A percentile compares a stretch with the other conserved stretches of the same genome.
Evolutionary conservation across 2,888 invertebrate genomes (phyloP).

Genomic region (Perdita meconis): DNA sequence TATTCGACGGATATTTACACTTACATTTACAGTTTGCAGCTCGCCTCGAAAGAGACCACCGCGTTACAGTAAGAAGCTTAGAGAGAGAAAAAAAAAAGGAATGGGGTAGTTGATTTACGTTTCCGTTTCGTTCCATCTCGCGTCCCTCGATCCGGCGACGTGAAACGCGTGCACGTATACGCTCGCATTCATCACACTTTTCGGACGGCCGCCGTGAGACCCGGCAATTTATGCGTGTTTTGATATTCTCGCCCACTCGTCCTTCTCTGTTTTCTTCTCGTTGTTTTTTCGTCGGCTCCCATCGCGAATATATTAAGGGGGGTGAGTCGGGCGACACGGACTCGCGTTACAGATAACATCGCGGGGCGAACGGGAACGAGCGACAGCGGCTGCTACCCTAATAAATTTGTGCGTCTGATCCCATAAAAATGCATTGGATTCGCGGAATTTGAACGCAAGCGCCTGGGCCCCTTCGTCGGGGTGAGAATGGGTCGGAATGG

Average conservation of each 20-base stretch:
- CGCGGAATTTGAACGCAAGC: constrained; percentile 52
- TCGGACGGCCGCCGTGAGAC: constrained; percentile 60
- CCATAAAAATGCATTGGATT: constrained; percentile 81
- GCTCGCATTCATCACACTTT: constrained; percentile 69
- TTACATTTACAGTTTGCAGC: constrained; percentile 24
- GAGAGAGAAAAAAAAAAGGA: constrained; percentile 6
- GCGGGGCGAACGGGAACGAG: constrained; percentile 56
- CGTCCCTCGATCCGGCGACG: constrained; percentile 52
- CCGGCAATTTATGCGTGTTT: constrained; percentile 77
- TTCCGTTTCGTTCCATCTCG: constrained; percentile 49
- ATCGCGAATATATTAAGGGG: constrained; percentile 76
- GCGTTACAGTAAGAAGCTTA: constrained; percentile 20
- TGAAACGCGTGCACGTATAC: constrained; percentile 53
- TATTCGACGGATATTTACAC: constrained; percentile 49
- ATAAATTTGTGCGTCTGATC: constrained; percentile 79
- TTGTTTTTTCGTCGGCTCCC: constrained; percentile 48
- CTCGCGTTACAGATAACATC: constrained; percentile 61
- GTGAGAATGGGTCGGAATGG: neutral
- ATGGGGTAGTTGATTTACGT: constrained; percentile 62
- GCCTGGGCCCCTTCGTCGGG: neutral
- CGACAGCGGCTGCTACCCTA: constrained; percentile 72
- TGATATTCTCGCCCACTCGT: constrained; percentile 70
- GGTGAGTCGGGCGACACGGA: constrained; percentile 47
- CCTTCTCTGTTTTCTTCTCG: neutral
- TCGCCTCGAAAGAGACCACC: constrained; percentile 8